Conservation (phyloP, 2,888 invertebrate genomes). For the Tetrapedia diversipes region DNA sequence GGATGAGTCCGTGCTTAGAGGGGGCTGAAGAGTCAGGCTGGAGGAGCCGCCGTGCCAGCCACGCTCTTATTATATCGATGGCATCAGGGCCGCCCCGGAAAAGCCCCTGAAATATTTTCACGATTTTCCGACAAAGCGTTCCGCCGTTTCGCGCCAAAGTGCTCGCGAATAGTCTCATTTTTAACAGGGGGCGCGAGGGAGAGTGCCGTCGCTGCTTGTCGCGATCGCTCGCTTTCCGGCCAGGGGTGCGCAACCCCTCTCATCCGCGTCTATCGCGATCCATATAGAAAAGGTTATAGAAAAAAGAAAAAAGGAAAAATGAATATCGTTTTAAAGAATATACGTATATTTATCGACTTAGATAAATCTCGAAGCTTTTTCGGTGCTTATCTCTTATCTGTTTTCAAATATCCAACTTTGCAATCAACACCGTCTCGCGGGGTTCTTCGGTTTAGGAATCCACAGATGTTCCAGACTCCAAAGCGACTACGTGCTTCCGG, state of each 20-base stretch:
- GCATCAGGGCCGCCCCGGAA: slow-evolving; percentile 59
- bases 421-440: not conserved
- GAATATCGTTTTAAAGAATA: no score
- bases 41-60: slow-evolving; percentile 13
- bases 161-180: slow-evolving; percentile 78
- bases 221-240: not conserved
- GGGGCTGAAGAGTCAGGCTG: slow-evolving; percentile 19
- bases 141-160: slow-evolving; percentile 75
- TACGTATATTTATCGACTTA: no score
- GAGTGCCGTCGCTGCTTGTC: slow-evolving; percentile 23
- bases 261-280: no score
- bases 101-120: slow-evolving; percentile 77
- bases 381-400: no score
- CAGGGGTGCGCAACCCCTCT: slow-evolving; percentile 34
- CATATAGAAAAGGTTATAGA: no score
- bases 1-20: slow-evolving; percentile 39
- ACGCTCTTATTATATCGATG: slow-evolving; percentile 73
- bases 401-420: not conserved
- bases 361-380: no score
- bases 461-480: not conserved
- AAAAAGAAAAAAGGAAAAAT: no score
- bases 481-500: not conserved
- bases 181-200: slow-evolving; percentile 64
- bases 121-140: slow-evolving; percentile 78
- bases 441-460: not conserved